Base-by-base conservation (phyloP, 2,797 vertebrate genomes). In the Tenualosa thibaudeaui region DNA sequence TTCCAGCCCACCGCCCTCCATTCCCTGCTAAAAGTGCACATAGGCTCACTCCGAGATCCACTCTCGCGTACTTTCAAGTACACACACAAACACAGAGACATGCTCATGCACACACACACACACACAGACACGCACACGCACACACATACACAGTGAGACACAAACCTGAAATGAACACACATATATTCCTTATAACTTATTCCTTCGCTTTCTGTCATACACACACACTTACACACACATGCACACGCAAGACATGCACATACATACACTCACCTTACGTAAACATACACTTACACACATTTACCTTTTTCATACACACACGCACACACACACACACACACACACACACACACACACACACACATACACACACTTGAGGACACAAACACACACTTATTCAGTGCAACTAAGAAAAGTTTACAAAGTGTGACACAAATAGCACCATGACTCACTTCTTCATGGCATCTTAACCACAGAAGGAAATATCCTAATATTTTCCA, bases 1-100 rank as follows among this genome's bases (percentile, higher is more conserved):
- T 68, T 91, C 84, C 81, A 89, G 91, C 89, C 83, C 84, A 89
- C 83, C 58, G 85, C 88, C 85, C 87, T 90, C 89, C 89, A 90
- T 92, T 88, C 91, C 83, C 84, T 87, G 51, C 84, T 65, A 84
- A 71, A 82, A 71, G 22, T 86, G 84, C 86, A 43, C 71, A 78
- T 19, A 43, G 13, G 37, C 37, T 7, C 7, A 46, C 40, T 19
- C 19, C 5, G 15, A 22, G 37, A 78, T 37, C 5, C 68, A 40
- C 24, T 56, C 54, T 56, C 15, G 31, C 13, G 12, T n/a, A 65
- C 62, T 37, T 37, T 6, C 31, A 17, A 31, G 37, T 13, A 6
- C 26, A 40, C 68, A 37, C 31, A 15, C 37, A 78, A 40, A 78
- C 37, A 2, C 71, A 78, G 24, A 65, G n/a, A 31, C 60, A 65